A percentile compares a stretch with the other conserved stretches of the same genome.
These are phyloP conservation scores for Trissolcus basalis DNA, from an alignment of 1,140 invertebrate genomes.

Conservation along the genomic window DNA sequence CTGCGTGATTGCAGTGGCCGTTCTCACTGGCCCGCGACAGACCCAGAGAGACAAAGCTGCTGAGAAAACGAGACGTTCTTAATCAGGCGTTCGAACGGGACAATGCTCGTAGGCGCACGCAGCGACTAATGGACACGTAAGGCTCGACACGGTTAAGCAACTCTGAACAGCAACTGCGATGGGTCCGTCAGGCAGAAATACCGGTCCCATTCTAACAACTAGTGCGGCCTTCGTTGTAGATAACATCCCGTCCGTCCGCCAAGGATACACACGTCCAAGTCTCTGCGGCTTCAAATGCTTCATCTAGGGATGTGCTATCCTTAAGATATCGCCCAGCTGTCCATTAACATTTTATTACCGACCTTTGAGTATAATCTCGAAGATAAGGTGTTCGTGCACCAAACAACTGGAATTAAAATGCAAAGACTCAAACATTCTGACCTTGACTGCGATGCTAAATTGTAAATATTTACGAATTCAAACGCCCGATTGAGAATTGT, in stretches of 20 bases:
- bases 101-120: constrained; percentile 21
- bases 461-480: too few relatives aligned
- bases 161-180: constrained; percentile 64
- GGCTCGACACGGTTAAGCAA: constrained; percentile 62
- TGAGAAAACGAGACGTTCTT: constrained; percentile 40
- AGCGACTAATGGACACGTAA: constrained; percentile 50
- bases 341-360: too few relatives aligned
- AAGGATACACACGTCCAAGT: constrained; percentile 52
- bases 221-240: constrained; percentile 60
- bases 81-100: constrained; percentile 19
- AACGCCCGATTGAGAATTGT: too few relatives aligned
- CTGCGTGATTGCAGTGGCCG: constrained; percentile 14
- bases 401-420: too few relatives aligned
- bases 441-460: too few relatives aligned
- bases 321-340: neutral
- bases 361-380: too few relatives aligned
- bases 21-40: constrained; percentile 31
- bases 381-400: too few relatives aligned
- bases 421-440: too few relatives aligned
- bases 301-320: constrained; percentile 27
- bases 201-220: constrained; percentile 68
- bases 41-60: constrained; percentile 17
- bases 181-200: constrained; percentile 67
- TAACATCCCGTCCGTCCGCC: constrained; percentile 42
- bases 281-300: constrained; percentile 51